Evolutionary conservation across 2,888 invertebrate genomes (phyloP), one percentile per base, ranked within the genome.

Genomic region (Brachylomia viminalis): DNA sequence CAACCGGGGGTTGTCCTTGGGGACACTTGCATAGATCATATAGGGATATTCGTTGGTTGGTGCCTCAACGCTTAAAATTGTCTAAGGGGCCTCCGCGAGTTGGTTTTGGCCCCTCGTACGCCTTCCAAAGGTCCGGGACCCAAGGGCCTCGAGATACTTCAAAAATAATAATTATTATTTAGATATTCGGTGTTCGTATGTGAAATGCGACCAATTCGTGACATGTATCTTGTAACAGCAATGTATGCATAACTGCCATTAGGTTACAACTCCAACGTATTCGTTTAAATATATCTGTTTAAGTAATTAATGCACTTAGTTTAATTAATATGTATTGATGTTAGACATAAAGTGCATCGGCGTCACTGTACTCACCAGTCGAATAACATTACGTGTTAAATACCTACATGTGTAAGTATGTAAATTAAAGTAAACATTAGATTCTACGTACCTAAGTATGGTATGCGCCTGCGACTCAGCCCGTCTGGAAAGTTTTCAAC

Each of bases 311-410:
- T 58, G 58, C 38, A 7, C 11, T 75, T 52, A 47, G 52, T 79
- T 61, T 20, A 61, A 33, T 82, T 67, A 61, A 64, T 64, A 71
- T 80, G 67, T 64, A 77, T 83, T 80, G 52, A 68, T 72, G 83
- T 72, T 67, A 72, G 79, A 59, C 42, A 71, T 27, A 49, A 71
- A 71, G 52, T 72, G 83, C 68, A 65, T 62, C 52, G 33, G 58
- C 20, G 67, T 71, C 38, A 56, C 11, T 61, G 38, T 52, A 45
- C 27, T 62, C 27, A 52, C n/a, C n/a, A 42, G 47, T 27, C 2
- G 38, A 68, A 56, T 66, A 68, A 67, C 30, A 64, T 68, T n/a
- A 64, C 10, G 11, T 30, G n/a, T n/a, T 11, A 17, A 62, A 54
- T 76, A 56, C n/a, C n/a, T n/a, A n/a, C 13, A 56, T 45, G 11